Conservation (phyloP, 2,888 invertebrate species). For the Cheilosia impressa region DNA sequence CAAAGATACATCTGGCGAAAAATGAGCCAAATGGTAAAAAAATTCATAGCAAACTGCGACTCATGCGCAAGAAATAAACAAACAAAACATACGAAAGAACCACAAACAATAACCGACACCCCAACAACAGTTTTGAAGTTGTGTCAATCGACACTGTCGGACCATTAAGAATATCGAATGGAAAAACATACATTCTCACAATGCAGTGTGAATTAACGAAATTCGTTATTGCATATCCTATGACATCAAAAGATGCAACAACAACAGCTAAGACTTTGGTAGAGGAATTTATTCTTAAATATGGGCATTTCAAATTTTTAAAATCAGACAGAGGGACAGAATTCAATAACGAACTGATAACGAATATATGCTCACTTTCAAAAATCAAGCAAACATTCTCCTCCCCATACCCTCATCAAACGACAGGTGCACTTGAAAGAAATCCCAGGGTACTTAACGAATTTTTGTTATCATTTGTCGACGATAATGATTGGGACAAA, state of each 20-base stretch:
- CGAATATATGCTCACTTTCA: conserved; percentile 28
- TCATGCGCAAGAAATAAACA: conserved; percentile 21
- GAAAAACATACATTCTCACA: conserved; percentile 42
- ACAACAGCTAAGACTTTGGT: conserved; percentile 44
- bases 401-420: conserved; percentile 37
- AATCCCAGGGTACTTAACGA: conserved; percentile 44
- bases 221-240: conserved; percentile 31
- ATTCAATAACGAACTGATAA: too few species aligned
- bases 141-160: conserved; percentile 37
- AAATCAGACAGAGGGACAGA: conserved; percentile 11
- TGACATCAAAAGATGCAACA: conserved; percentile 35
- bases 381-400: conserved; percentile 45
- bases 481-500: conserved; percentile 35
- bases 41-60: conserved; percentile 36
- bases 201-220: conserved; percentile 54
- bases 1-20: conserved; percentile 36
- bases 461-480: conserved; percentile 15
- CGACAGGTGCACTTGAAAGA: conserved; percentile 40
- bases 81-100: conserved; percentile 4
- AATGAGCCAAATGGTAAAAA: conserved; percentile 34
- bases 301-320: background rate
- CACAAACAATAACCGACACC: conserved; percentile 23
- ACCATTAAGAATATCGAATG: conserved; percentile 29
- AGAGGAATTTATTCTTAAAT: conserved; percentile 37
- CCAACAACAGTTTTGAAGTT: conserved; percentile 15